phyloP scores from a whole-genome alignment of 2,113 vertebrate species.

The Gnathonemus echidnorhynchus region DNA sequence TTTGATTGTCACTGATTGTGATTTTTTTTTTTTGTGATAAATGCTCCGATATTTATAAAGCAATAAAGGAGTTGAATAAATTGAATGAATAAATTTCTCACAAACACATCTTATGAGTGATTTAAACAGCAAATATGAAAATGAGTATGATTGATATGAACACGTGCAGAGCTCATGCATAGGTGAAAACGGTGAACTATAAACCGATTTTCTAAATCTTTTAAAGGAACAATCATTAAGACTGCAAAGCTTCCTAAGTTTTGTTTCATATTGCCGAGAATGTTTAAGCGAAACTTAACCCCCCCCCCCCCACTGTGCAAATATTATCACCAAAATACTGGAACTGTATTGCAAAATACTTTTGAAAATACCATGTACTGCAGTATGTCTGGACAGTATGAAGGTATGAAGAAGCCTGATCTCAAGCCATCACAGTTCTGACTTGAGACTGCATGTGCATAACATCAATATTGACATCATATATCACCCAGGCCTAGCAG shows the following conservation, averaged over 20 bases:
- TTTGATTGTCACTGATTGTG: too few relatives aligned
- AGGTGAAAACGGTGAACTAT: not conserved
- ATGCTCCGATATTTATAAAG: not conserved
- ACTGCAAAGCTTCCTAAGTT: not conserved
- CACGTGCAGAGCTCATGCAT: not conserved
- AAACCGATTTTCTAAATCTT: not conserved
- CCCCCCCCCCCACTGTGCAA: not conserved
- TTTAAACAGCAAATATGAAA: not conserved
- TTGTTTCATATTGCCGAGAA: not conserved
- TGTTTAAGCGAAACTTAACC: not conserved
- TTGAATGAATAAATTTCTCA: not conserved
- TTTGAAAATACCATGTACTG: not conserved
- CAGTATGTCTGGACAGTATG: not conserved
- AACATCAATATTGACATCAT: not conserved
- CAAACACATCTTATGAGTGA: not conserved
- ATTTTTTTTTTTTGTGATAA: not conserved
- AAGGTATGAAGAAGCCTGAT: not conserved
- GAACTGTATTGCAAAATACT: not conserved
- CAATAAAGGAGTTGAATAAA: not conserved
- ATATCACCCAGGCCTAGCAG: too few relatives aligned
- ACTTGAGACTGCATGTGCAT: not conserved
- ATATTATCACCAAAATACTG: not conserved
- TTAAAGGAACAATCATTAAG: not conserved
- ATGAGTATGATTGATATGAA: not conserved
- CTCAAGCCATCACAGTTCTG: not conserved